Evolutionary conservation across 2,113 vertebrate genomes (phyloP).

Genomic region (Garra rufa): DNA sequence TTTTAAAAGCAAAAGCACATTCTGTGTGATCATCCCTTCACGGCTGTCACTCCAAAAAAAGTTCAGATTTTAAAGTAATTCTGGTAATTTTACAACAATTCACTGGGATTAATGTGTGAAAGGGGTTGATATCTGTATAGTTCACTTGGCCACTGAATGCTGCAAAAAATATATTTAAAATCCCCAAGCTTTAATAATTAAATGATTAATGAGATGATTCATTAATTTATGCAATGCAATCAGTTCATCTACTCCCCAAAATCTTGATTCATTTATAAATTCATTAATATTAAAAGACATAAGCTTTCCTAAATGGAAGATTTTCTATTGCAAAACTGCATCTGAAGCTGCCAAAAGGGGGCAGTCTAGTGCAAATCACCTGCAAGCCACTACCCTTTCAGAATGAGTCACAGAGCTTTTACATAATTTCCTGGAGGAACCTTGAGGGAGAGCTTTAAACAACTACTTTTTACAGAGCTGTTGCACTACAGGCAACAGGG

Average conservation of each 20-base stretch:
- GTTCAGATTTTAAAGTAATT: background rate
- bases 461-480: background rate
- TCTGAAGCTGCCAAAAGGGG: slow-evolving; percentile 63
- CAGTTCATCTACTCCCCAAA: background rate
- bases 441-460: slow-evolving; percentile 22
- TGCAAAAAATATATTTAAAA: too few species aligned
- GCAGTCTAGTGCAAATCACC: slow-evolving; percentile 55
- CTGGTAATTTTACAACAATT: background rate
- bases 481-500: slow-evolving; percentile 23
- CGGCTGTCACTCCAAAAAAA: background rate
- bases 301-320: background rate
- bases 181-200: background rate
- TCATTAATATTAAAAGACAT: background rate
- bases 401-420: slow-evolving; percentile 30
- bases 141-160: background rate
- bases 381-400: background rate
- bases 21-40: background rate
- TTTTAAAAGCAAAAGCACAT: background rate
- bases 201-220: background rate
- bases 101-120: background rate
- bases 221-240: background rate
- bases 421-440: slow-evolving; percentile 10
- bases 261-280: background rate
- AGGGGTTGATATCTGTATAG: background rate
- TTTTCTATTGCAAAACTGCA: background rate